Conservation (phyloP, 2,888 invertebrate genomes). For the Pachydiplax longipennis region DNA sequence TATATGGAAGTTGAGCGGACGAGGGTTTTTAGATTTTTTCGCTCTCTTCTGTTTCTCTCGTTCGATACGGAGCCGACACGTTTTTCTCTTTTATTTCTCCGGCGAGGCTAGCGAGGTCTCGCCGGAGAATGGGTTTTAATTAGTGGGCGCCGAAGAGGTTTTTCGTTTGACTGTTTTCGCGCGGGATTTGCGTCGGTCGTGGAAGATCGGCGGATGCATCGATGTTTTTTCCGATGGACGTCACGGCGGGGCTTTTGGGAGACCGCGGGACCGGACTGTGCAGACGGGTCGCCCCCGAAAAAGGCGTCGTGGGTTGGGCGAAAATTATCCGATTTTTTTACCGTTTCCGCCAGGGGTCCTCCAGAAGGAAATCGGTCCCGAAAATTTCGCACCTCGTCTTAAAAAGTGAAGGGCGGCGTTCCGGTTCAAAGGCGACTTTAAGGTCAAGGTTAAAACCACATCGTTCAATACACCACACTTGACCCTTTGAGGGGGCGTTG, state of each 20-base stretch:
- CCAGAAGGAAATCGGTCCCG: background rate
- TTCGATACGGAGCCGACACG: background rate
- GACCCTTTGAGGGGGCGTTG: background rate
- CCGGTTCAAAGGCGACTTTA: slow-evolving; percentile 34
- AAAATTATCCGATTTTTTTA: too few species aligned
- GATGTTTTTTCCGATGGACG: too few species aligned
- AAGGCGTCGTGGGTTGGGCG: too few species aligned
- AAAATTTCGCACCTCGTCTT: background rate
- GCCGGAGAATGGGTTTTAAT: background rate
- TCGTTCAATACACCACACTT: slow-evolving; percentile 24
- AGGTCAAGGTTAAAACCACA: slow-evolving; percentile 28
- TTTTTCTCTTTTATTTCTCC: background rate
- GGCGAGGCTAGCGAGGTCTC: background rate
- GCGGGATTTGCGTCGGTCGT: too few species aligned
- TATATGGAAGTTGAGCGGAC: background rate
- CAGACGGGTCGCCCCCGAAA: too few species aligned
- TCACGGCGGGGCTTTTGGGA: too few species aligned
- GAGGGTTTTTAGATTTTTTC: background rate
- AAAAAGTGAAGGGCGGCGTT: background rate
- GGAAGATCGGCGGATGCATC: too few species aligned
- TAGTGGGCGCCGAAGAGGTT: background rate
- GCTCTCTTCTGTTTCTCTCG: background rate
- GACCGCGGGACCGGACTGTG: too few species aligned
- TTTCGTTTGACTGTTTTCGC: too few species aligned
- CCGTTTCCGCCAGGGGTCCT: background rate